Evolutionary conservation across 2,888 invertebrate genomes (phyloP), one percentile per base, ranked within the genome.

Genomic region (Axea sp.): DNA sequence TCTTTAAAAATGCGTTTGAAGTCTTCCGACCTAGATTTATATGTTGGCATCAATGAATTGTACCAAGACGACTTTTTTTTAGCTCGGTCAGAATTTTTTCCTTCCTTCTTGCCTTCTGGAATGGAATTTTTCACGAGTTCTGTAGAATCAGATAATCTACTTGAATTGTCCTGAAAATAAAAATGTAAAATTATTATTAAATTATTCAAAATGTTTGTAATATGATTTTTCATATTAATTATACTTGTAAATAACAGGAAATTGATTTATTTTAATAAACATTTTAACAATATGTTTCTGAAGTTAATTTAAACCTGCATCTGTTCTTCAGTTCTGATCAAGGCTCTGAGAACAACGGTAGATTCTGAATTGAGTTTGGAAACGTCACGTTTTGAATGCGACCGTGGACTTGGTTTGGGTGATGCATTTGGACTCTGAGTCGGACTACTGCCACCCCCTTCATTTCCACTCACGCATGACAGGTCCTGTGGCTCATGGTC

Each of bases 1-100:
- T 96, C 95, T 87, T 95, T 96, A 88, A 98, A 98, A 73, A 96
- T 92, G 83, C 94, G 91, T 85, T 94, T 96, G 88, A 97, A 98
- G 88, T 98, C 97, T 81, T 96, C 96, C 2, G 95, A 94, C 79
- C 96, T 91, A 71, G 96, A 96, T 89, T 98, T 98, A 88, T 98
- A 98, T 0, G 96, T 96, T 26, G 98, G 97, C 88, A 95, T 94
- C 30, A 95, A 90, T 2, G 94, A 91, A 88, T 93, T 95, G 87
- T 95, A 95, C 95, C 95, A 96, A 68, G 95, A 93, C 69, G 94
- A 93, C 87, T 95, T 95, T 75, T 89, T 89, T 87, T 95, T 95
- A 43, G 90, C 91, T 9, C 92, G 90, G 43, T 88, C 87, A 1
- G 81, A 85, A 3, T 80, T 78, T 76, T 91, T 90, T 7, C 89